Percentiles rank a stretch among this genome's conserved stretches.
Conservation (phyloP, 1,140 invertebrate genomes). For the Eciton burchellii region DNA sequence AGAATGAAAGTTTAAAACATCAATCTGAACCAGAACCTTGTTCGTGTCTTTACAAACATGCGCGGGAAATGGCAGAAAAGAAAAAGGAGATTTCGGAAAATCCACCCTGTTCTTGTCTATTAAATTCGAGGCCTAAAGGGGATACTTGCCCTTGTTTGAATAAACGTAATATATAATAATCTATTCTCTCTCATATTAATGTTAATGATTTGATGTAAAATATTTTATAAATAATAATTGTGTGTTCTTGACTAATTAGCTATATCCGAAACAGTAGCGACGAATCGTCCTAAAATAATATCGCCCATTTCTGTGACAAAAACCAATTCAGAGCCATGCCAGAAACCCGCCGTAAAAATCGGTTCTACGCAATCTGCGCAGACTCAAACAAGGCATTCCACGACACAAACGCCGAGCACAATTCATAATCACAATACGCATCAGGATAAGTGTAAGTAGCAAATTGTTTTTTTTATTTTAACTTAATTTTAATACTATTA, state of each 20-base stretch:
- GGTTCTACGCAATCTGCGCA: slow-evolving; percentile 69
- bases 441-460: slow-evolving; percentile 75
- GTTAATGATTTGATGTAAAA: too few relatives aligned
- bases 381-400: slow-evolving; percentile 82
- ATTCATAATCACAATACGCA: slow-evolving; percentile 76
- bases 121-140: slow-evolving; percentile 77
- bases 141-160: slow-evolving; percentile 76
- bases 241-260: slow-evolving; percentile 48
- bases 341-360: slow-evolving; percentile 62
- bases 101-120: slow-evolving; percentile 79
- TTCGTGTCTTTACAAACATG: slow-evolving; percentile 79
- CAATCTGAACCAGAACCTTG: slow-evolving; percentile 70
- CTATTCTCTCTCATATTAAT: neutral
- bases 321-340: slow-evolving; percentile 45
- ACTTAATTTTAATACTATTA: too few relatives aligned
- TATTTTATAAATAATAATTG: slow-evolving; percentile 32
- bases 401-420: slow-evolving; percentile 80
- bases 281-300: slow-evolving; percentile 69
- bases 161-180: slow-evolving; percentile 68
- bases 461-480: too few relatives aligned
- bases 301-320: slow-evolving; percentile 58
- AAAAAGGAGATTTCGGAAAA: slow-evolving; percentile 77
- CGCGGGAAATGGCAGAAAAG: slow-evolving; percentile 76
- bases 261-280: slow-evolving; percentile 49
- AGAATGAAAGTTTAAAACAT: slow-evolving; percentile 31